Evolutionary conservation across 2,888 invertebrate species (phyloP), one percentile per base, ranked within the genome.

Genomic region (Teleiodes luculella): DNA sequence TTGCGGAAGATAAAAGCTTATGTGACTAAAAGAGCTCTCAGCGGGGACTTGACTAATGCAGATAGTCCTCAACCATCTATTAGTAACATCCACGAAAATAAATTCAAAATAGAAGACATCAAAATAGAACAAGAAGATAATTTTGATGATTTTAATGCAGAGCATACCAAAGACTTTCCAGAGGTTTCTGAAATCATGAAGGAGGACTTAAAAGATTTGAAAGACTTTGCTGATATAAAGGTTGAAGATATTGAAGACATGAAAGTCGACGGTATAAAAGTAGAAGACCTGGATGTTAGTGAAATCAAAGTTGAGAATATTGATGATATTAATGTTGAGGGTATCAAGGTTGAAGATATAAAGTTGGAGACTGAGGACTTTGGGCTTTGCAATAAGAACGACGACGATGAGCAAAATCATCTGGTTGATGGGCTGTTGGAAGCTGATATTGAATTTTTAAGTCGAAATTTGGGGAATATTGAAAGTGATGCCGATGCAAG

Each of bases 1-100:
- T 70, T 94, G 33, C 90, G 92, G 57, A 96, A 96, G 83, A 94
- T 95, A 74, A 93, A 92, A 64, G 81, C 89, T 0, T 94, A 93
- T 70, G 92, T 95, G 67, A 59, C 80, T 30, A 88, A 82, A 60
- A 71, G 79, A 57, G 72, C 79, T 1, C 62, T 82, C 0, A 82
- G 74, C 45, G 83, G 80, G 0, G 85, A 87, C 14, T 60, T 78
- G 3, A 71, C 72, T 13, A 83, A 78, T 55, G 76, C 73, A 0
- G 78, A 82, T n/a, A 87, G 86, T 57, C 86, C 87, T 0, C 80
- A 81, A 58, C 83, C 87, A 18, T 81, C 80, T 1, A 78, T 83
- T 20, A 87, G 81, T 52, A 59, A 69, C 7, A 74, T 74, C 61
- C 84, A 86, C 16, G 83, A 86, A 8, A 80, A 80, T 16, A 76